Evolutionary conservation across 2,113 vertebrate species (phyloP).

Genomic region (Nibea coibor): DNA sequence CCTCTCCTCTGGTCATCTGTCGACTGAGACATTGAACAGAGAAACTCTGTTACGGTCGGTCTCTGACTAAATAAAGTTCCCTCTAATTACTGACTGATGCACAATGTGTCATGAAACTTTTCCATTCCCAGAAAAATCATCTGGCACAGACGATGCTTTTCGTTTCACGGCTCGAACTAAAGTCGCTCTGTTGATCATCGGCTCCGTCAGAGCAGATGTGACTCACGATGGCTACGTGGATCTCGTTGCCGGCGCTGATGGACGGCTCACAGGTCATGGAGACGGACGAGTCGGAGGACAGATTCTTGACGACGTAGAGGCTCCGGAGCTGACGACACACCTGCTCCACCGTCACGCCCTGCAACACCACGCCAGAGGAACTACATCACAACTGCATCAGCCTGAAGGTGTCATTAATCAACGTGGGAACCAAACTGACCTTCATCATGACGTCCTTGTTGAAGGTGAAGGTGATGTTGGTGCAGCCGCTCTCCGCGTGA

Average conservation of each 20-base stretch:
- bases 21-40: constrained; percentile 74
- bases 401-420: too few species aligned
- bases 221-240: constrained; percentile 91
- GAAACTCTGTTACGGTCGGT: not conserved
- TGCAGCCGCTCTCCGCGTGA: constrained; percentile 85
- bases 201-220: not conserved
- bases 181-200: too few species aligned
- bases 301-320: constrained; percentile 88
- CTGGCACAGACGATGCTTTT: not conserved
- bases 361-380: not conserved
- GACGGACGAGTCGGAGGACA: constrained; percentile 89
- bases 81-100: not conserved
- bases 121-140: not conserved
- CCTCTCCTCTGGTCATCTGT: constrained; percentile 86
- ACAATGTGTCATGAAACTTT: not conserved
- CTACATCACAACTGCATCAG: not conserved
- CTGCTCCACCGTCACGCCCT: constrained; percentile 93
- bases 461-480: constrained; percentile 93
- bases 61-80: not conserved
- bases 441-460: constrained; percentile 90
- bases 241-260: constrained; percentile 87
- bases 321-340: constrained; percentile 90
- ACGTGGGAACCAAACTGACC: constrained; percentile 1
- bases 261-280: constrained; percentile 91
- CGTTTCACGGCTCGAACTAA: not conserved